phyloP scores from a whole-genome alignment of 2,113 vertebrate genomes.

The Misgurnus anguillicaudatus region DNA sequence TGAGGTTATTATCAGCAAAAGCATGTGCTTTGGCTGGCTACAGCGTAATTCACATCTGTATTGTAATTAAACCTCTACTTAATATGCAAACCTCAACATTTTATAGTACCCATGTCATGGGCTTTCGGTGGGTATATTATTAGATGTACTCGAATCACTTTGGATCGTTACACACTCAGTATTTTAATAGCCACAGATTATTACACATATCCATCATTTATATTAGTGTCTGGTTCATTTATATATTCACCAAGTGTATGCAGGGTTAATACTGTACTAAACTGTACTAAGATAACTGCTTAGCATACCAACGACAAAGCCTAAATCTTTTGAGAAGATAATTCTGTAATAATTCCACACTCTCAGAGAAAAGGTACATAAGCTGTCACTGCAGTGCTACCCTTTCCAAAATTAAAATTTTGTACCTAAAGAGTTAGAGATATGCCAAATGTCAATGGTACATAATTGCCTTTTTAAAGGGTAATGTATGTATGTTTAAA shows the following conservation, averaged over 20 bases:
- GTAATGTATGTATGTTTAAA: too few relatives aligned
- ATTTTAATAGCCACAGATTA: background rate
- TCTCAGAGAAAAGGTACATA: background rate
- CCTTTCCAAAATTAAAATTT: too few relatives aligned
- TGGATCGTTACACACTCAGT: slow-evolving; percentile 3
- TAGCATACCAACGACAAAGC: background rate
- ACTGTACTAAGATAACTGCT: background rate
- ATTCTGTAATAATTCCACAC: background rate
- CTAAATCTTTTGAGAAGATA: background rate
- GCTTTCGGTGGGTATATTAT: background rate
- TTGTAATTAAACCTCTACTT: slow-evolving; percentile 3
- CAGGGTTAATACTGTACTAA: background rate
- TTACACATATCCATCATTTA: background rate
- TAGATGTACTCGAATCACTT: background rate
- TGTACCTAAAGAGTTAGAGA: too few relatives aligned
- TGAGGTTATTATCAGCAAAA: background rate
- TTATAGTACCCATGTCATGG: background rate
- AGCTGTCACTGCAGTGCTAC: background rate
- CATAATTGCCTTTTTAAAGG: too few relatives aligned
- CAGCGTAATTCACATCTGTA: background rate
- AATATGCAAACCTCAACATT: slow-evolving; percentile 10
- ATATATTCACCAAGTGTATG: background rate
- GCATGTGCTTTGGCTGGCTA: slow-evolving; percentile 27
- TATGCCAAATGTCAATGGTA: too few relatives aligned
- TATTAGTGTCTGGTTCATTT: background rate